phyloP scores from a whole-genome alignment of 2,113 vertebrate species.

The Pelvicachromis taeniatus region DNA sequence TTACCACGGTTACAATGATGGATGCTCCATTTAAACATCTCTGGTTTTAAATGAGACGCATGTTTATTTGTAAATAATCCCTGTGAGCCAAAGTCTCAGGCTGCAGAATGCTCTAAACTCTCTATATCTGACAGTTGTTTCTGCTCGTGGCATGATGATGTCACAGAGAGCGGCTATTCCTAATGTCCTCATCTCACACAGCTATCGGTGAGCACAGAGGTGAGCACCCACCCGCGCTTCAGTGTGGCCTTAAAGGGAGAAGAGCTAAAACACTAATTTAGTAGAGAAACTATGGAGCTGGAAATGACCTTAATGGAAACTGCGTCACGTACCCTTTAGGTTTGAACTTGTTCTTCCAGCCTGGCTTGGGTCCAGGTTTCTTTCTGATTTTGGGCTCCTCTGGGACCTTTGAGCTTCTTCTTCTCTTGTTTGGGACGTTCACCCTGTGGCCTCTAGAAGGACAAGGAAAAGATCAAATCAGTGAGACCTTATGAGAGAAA shows the following conservation, averaged over 20 bases:
- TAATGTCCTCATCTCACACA: background rate
- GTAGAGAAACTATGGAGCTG: background rate
- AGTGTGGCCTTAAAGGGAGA: background rate
- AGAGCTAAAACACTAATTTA: background rate
- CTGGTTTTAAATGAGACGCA: too few species aligned
- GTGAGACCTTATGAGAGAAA: background rate
- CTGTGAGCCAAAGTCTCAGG: too few species aligned
- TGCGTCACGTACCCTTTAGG: constrained; percentile 78
- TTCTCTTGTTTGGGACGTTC: constrained; percentile 70
- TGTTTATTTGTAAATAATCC: background rate
- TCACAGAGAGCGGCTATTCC: background rate
- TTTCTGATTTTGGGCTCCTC: constrained; percentile 83
- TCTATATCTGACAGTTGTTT: background rate
- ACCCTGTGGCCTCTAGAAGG: constrained; percentile 45
- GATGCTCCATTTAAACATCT: background rate
- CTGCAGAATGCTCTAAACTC: too few species aligned
- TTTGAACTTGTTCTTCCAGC: constrained; percentile 92
- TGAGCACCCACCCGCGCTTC: background rate
- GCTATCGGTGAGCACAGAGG: background rate
- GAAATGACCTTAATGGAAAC: background rate
- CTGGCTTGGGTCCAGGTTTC: constrained; percentile 94
- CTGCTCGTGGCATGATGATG: background rate
- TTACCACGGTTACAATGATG: background rate
- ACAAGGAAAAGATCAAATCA: background rate
- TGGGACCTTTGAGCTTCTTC: constrained; percentile 60